Evolutionary conservation across 2,888 invertebrate genomes (phyloP).

Genomic region (Lithophane socia): DNA sequence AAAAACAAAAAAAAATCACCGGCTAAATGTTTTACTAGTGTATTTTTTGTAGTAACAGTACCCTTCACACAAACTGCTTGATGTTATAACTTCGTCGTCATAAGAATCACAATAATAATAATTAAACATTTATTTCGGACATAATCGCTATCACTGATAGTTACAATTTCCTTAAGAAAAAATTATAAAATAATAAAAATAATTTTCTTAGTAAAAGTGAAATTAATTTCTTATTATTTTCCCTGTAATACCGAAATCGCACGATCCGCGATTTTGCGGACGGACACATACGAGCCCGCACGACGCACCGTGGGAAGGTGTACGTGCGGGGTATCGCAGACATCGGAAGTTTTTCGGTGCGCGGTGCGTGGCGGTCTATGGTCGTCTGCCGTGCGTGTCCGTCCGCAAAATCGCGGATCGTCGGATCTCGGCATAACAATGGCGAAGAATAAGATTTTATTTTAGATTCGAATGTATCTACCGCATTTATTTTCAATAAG

Average conservation of each 20-base stretch:
- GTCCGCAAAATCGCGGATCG: too few relatives aligned
- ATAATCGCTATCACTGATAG: not conserved
- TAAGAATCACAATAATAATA: not conserved
- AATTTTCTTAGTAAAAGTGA: not conserved
- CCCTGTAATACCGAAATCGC: too few relatives aligned
- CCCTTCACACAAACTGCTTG: constrained; percentile 19
- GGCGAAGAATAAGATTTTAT: not conserved
- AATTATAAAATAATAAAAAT: too few relatives aligned
- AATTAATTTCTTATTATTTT: not conserved
- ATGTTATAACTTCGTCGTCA: constrained; percentile 31
- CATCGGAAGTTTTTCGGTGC: too few relatives aligned
- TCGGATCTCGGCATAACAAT: too few relatives aligned
- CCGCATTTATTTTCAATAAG: constrained; percentile 8
- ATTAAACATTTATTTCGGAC: not conserved
- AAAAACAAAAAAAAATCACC: too few relatives aligned
- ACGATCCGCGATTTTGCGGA: too few relatives aligned
- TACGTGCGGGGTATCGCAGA: too few relatives aligned
- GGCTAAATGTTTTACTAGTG: constrained; percentile 14
- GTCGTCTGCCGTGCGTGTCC: too few relatives aligned
- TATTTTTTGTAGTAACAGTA: constrained; percentile 38
- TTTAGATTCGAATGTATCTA: not conserved
- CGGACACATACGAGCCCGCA: too few relatives aligned
- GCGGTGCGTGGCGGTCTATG: too few relatives aligned
- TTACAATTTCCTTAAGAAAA: not conserved
- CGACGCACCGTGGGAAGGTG: too few relatives aligned